Evolutionary conservation across 2,797 vertebrate genomes (phyloP).

Genomic region (Pipistrellus nathusii): DNA sequence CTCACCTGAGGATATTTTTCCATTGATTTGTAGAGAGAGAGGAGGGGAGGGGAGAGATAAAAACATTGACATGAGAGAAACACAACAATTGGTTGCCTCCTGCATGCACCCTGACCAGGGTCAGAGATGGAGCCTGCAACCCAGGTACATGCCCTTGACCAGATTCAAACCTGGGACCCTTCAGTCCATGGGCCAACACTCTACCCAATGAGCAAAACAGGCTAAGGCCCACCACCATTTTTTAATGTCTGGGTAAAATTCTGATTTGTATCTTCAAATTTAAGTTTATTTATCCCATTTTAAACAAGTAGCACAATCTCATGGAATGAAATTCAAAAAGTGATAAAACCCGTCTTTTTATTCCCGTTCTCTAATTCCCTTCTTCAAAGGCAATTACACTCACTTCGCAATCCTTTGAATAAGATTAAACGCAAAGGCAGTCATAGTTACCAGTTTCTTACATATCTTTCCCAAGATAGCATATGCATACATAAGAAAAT

Average conservation of each 20-base stretch:
- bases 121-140: neutral
- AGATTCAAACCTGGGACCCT: neutral
- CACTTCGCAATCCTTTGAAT: neutral
- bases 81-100: neutral
- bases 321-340: conserved; percentile 16
- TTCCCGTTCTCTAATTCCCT: neutral
- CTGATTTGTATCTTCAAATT: neutral
- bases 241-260: conserved; percentile 20
- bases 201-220: neutral
- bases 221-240: neutral
- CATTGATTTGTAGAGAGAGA: neutral
- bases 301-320: neutral
- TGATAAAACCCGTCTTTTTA: neutral
- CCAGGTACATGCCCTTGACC: neutral
- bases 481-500: neutral
- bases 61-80: neutral
- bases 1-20: neutral
- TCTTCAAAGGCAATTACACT: neutral
- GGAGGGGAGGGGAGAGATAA: neutral
- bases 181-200: neutral
- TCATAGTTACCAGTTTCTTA: neutral
- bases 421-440: neutral
- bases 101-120: neutral
- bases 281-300: neutral
- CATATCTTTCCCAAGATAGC: neutral